Evolutionary conservation across 2,797 vertebrate genomes (phyloP), one percentile per base, ranked within the genome.

Genomic region (Pampus argenteus): DNA sequence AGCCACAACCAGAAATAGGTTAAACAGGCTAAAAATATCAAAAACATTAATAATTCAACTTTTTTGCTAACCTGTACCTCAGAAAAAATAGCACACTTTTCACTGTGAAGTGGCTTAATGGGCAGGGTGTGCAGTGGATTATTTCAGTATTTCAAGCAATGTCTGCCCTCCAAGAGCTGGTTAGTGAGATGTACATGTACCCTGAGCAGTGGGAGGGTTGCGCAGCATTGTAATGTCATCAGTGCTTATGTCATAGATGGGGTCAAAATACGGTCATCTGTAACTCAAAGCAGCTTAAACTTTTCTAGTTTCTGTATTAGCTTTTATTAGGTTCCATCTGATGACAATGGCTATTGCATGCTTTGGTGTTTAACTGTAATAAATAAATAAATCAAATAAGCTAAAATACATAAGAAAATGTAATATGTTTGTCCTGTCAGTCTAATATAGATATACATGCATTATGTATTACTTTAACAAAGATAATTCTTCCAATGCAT

Each of bases 1-100:
- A 93, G 92, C 89, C 91, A 91, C 78, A 93, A 91, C 89, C 85
- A 90, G 82, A 94, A 95, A 94, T 93, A 91, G 93, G 93, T 93
- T 93, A 95, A 94, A 94, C 79, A 88, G 84, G 81, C 93, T 94
- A 94, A 92, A 94, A 94, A 94, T 93, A 93, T 82, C 71, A 67
- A 84, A 91, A 92, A 90, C 91, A 93, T 94, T 93, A 92, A 94
- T 93, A 93, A 93, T 94, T 94, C 81, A 90, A 85, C 67, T 88
- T 90, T 91, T 91, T 91, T 91, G 72, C 79, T 80, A 93, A 93
- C 92, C 91, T 92, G 90, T 86, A 91, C 81, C 85, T 88, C 85
- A 47, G 68, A 82, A 91, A 87, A 91, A 91, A 91, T 86, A 88
- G 87, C 86, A 87, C 84, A 84, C 76, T 85, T 86, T 82, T 88